Conservation (phyloP, 2,888 invertebrate genomes). For the Dicyrtomina minuta region DNA sequence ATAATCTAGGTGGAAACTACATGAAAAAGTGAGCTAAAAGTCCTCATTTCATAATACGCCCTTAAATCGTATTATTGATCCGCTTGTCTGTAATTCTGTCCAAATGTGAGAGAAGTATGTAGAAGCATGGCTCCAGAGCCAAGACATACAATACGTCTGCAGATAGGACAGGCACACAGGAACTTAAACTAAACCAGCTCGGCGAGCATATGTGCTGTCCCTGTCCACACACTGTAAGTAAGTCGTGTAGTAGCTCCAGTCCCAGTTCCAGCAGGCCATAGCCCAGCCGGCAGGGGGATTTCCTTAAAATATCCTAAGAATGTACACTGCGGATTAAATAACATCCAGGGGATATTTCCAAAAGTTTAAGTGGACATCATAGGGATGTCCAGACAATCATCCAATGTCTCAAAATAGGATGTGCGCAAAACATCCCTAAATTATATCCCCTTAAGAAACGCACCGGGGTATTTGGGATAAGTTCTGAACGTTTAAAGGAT, state of each 20-base stretch:
- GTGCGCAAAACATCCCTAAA: no score
- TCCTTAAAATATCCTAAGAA: no score
- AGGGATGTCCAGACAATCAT: no score
- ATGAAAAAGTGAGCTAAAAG: conserved; percentile 15
- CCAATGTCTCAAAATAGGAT: no score
- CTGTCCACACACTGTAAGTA: no score
- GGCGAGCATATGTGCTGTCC: neutral
- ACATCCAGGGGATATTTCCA: no score
- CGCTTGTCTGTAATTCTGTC: neutral
- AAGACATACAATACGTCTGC: neutral
- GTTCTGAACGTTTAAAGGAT: no score
- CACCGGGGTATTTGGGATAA: no score
- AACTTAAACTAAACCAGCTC: neutral
- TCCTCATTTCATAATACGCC: conserved; percentile 28
- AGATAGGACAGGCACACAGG: neutral
- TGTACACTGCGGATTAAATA: no score
- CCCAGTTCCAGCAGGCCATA: neutral
- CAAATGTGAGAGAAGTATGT: neutral
- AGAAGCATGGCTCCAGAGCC: neutral
- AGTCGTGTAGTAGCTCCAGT: neutral
- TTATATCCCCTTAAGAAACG: no score
- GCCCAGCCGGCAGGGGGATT: no score
- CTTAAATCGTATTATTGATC: conserved; percentile 29
- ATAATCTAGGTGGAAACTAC: neutral
- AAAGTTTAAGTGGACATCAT: no score